Conservation (phyloP, 2,888 invertebrate genomes). For the Drosophila cognata region DNA sequence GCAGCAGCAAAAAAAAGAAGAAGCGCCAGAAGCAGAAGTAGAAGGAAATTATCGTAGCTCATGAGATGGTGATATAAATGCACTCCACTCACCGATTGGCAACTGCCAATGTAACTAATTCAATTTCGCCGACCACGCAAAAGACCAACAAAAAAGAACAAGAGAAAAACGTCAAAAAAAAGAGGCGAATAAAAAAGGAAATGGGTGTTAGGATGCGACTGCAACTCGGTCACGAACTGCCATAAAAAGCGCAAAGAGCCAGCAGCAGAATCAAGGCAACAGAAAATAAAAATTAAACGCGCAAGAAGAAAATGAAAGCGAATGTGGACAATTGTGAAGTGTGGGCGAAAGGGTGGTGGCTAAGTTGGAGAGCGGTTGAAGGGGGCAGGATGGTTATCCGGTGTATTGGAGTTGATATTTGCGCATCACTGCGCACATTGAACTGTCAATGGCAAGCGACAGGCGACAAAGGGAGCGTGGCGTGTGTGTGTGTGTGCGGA, state of each 20-base stretch:
- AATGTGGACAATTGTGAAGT: conserved; percentile 41
- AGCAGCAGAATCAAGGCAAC: conserved; percentile 33
- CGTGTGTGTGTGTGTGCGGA: background rate
- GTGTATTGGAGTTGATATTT: conserved; percentile 79
- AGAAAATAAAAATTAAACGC: conserved; percentile 6
- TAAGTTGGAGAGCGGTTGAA: background rate
- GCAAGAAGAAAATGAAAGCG: conserved; percentile 44
- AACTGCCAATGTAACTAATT: conserved; percentile 77
- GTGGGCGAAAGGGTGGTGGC: background rate
- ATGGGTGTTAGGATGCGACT: conserved; percentile 53
- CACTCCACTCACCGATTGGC: conserved; percentile 61
- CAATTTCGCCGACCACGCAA: conserved; percentile 67
- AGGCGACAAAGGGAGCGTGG: conserved; percentile 1
- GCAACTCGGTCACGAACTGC: conserved; percentile 79
- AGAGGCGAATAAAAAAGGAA: conserved; percentile 11
- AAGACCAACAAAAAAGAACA: conserved; percentile 23
- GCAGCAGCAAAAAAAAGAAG: background rate
- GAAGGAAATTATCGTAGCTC: conserved; percentile 45
- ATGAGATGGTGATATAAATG: conserved; percentile 30
- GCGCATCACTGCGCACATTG: conserved; percentile 81
- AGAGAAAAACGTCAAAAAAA: conserved; percentile 12
- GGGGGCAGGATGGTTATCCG: conserved; percentile 21
- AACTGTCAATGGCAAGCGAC: conserved; percentile 78
- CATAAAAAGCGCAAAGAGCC: conserved; percentile 69
- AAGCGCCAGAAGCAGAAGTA: background rate